phyloP scores from a whole-genome alignment of 2,797 vertebrate species.

The Pseudopleuronectes americanus region DNA sequence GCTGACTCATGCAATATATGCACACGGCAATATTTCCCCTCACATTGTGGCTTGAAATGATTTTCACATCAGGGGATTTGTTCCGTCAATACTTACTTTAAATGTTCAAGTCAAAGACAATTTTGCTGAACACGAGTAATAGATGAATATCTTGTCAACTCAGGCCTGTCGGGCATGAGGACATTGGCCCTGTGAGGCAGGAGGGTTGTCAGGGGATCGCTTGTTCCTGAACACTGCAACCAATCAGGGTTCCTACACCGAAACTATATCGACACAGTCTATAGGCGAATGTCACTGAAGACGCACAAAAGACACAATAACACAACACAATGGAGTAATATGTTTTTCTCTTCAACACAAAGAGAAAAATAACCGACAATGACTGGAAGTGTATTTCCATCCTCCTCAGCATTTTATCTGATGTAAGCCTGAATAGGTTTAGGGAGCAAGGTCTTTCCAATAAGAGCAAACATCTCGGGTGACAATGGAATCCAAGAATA shows the following conservation, averaged over 20 bases:
- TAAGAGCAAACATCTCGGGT: too few species aligned
- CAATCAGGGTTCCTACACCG: not conserved
- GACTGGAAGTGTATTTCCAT: too few species aligned
- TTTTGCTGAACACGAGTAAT: slow-evolving; percentile 1
- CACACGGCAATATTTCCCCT: not conserved
- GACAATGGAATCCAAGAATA: too few species aligned
- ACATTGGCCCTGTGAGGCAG: not conserved
- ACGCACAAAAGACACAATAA: not conserved
- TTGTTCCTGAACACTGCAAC: not conserved
- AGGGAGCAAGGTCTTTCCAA: too few species aligned
- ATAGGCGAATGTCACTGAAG: not conserved
- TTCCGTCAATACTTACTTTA: slow-evolving; percentile 3
- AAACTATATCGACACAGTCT: not conserved
- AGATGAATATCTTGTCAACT: not conserved
- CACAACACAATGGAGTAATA: not conserved
- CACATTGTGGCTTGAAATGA: not conserved
- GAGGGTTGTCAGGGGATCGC: not conserved
- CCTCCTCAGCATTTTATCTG: not conserved
- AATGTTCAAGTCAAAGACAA: slow-evolving; percentile 5
- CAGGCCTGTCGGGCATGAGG: not conserved
- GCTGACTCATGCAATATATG: slow-evolving; percentile 5
- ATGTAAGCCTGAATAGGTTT: not conserved
- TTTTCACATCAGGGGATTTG: slow-evolving; percentile 1
- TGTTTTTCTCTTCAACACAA: not conserved
- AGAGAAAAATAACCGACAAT: too few species aligned